Conservation (phyloP, 1,140 invertebrate genomes). For the Drepana arcuata region DNA sequence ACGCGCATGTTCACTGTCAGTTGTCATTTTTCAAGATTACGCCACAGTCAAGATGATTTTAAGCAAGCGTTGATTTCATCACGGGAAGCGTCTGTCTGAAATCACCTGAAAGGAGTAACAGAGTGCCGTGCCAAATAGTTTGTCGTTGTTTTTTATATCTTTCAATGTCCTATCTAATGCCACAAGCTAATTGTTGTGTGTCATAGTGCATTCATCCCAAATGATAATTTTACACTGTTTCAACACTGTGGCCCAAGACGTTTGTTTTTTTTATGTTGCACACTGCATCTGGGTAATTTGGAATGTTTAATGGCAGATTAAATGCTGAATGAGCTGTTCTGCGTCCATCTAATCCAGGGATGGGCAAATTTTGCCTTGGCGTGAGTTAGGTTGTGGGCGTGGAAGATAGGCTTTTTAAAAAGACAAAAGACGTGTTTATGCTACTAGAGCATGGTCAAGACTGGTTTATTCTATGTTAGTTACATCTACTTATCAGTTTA, state of each 20-base stretch:
- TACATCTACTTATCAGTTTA: background rate
- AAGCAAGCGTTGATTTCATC: background rate
- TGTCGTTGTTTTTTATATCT: background rate
- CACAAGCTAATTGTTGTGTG: background rate
- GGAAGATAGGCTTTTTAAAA: no score
- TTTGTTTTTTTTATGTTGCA: background rate
- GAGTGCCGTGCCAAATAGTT: background rate
- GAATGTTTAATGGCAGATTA: background rate
- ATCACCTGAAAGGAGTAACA: background rate
- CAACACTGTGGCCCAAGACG: background rate
- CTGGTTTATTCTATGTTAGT: background rate
- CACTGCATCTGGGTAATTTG: background rate
- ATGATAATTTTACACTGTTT: background rate
- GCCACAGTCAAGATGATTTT: background rate
- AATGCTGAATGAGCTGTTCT: background rate
- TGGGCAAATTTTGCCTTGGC: background rate
- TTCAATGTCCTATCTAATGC: background rate
- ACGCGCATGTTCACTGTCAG: no score
- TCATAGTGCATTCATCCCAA: background rate
- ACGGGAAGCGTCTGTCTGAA: background rate
- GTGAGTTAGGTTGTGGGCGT: no score
- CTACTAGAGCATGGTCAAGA: background rate
- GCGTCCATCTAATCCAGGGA: background rate
- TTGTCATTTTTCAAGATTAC: background rate
- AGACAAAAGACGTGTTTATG: background rate